These are phyloP conservation scores for Bufotes viridis DNA, from an alignment of 2,797 vertebrate species.

Conservation along the genomic window DNA sequence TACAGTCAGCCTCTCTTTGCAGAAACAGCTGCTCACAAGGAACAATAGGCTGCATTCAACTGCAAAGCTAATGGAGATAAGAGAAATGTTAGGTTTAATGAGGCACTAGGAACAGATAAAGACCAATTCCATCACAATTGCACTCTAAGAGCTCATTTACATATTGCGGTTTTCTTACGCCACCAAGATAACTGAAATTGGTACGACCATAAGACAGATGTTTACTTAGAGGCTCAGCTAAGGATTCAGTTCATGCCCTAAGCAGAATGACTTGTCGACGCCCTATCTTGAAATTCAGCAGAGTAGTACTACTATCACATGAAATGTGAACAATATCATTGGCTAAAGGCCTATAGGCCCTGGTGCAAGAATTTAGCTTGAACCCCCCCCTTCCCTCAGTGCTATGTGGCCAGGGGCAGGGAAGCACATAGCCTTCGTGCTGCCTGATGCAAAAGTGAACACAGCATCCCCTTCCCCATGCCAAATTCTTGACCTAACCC, in stretches of 20 bases:
- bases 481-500: too few species aligned
- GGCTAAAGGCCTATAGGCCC: background rate
- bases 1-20: background rate
- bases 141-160: background rate
- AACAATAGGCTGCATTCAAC: slow-evolving; percentile 23
- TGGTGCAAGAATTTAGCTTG: too few species aligned
- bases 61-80: slow-evolving; percentile 9
- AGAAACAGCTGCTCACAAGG: slow-evolving; percentile 9
- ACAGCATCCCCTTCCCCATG: too few species aligned
- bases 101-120: background rate
- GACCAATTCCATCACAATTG: slow-evolving; percentile 5
- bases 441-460: too few species aligned
- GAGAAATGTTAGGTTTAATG: slow-evolving; percentile 16
- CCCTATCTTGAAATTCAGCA: too few species aligned
- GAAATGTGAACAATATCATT: background rate
- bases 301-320: background rate
- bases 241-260: background rate
- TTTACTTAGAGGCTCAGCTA: background rate
- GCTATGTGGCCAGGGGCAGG: too few species aligned
- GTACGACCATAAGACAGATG: background rate
- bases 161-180: background rate
- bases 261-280: too few species aligned
- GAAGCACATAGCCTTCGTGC: too few species aligned
- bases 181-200: background rate
- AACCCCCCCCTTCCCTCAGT: too few species aligned